Evolutionary conservation across 2,113 vertebrate species (phyloP), one percentile per base, ranked within the genome.

Genomic region (Sturnus vulgaris): DNA sequence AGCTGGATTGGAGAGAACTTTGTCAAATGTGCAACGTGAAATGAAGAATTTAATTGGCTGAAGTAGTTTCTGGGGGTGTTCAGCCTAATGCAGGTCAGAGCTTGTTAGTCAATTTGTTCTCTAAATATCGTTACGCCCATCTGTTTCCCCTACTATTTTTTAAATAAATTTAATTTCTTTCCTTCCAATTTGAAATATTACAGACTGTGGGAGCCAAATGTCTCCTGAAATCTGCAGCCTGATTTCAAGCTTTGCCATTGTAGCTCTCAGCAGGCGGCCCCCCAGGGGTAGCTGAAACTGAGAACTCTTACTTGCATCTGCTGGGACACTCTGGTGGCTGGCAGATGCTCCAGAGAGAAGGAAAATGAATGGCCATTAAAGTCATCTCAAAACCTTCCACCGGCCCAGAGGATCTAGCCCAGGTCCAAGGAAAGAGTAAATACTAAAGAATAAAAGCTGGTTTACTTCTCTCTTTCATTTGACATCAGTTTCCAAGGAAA

Each of bases 401-500:
- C 0, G 0, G 49, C 69, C 79, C 89, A 57, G 47, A 76, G 40
- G 59, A 73, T 77, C 86, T 88, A 88, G 61, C 22, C 4, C 27
- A 69, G 44, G 69, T 81, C 84, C 66, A 86, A 56, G 83, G 68
- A 78, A 90, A 86, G 53, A 73, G 61, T 92, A 91, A 82, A 94
- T 92, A 93, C 63, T 82, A 69, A 92, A 90, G 30, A 79, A 39
- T 49, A 80, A 86, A 96, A 90, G 42, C 88, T 93, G 65, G 10
- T 94, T 96, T 94, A 75, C 76, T 94, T 96, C 56, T 92, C 68
- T 88, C 89, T 86, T 84, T 94, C 33, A 8, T 94, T 93, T 95
- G 59, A 81, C 77, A 96, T 91, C 86, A 59, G 97, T 97, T 97
- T 96, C 97, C 97, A 97, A 90, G 96, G 96, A 95, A 96, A 97